Conservation (phyloP, 2,797 vertebrate genomes). For the Peromyscus melanophrys region DNA sequence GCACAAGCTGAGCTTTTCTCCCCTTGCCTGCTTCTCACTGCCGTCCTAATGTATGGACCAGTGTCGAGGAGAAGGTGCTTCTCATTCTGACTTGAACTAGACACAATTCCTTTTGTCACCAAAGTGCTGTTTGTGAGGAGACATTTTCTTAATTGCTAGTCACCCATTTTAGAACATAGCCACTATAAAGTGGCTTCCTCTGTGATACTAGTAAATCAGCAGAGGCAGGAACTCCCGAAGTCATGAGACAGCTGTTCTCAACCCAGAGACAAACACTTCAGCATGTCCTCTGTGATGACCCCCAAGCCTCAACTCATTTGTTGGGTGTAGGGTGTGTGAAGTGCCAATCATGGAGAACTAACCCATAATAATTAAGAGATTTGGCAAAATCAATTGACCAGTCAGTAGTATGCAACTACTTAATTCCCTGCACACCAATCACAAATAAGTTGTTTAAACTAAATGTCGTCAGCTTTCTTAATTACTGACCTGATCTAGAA, state of each 20-base stretch:
- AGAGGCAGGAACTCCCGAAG: conserved; percentile 24
- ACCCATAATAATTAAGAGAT: conserved; percentile 59
- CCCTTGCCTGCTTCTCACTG: not conserved
- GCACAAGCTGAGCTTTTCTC: not conserved
- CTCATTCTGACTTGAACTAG: not conserved
- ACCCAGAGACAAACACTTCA: not conserved
- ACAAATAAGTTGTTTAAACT: conserved; percentile 77
- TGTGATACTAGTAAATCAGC: not conserved
- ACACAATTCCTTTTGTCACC: conserved; percentile 22
- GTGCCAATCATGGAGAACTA: not conserved
- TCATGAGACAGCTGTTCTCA: conserved; percentile 22
- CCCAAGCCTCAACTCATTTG: not conserved
- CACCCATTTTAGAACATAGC: conserved; percentile 8
- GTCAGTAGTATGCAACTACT: conserved; percentile 67
- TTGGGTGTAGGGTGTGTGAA: not conserved
- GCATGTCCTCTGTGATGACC: conserved; percentile 13
- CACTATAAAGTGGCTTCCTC: not conserved
- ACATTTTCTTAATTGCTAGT: conserved; percentile 45
- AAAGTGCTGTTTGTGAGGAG: not conserved
- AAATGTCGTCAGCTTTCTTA: conserved; percentile 55
- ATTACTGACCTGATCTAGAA: conserved; percentile 57
- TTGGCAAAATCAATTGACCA: conserved; percentile 49
- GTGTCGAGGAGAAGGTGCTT: not conserved
- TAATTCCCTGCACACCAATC: conserved; percentile 67
- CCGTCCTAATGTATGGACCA: not conserved